phyloP scores from a whole-genome alignment of 1,140 invertebrate genomes.

The Drosophila kurseongensis region DNA sequence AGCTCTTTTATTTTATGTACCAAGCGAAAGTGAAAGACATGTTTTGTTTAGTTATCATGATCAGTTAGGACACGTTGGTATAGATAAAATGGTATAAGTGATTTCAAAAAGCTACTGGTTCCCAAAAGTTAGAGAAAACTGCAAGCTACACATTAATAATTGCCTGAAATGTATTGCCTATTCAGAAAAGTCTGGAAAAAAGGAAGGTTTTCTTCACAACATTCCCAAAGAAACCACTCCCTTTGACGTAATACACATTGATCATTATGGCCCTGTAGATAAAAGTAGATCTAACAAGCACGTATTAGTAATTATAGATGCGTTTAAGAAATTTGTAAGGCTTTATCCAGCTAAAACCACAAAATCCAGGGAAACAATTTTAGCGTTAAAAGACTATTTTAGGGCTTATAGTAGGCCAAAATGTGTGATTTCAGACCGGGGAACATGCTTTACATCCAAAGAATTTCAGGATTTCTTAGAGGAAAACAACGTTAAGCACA shows the following conservation, averaged over 20 bases:
- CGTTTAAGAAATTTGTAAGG: not conserved
- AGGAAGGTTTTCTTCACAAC: not conserved
- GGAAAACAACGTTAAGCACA: too few species aligned
- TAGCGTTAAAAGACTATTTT: conserved; percentile 2
- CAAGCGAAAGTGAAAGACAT: conserved; percentile 1
- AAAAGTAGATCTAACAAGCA: conserved; percentile 5
- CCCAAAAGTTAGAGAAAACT: not conserved
- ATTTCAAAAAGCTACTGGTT: conserved; percentile 2
- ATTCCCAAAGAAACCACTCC: not conserved
- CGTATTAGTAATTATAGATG: conserved; percentile 4
- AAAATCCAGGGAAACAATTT: not conserved
- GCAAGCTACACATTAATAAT: not conserved
- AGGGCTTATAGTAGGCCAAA: too few species aligned
- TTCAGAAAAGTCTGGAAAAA: conserved; percentile 1
- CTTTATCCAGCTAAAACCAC: not conserved
- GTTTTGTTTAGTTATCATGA: conserved; percentile 11
- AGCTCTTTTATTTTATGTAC: conserved; percentile 2
- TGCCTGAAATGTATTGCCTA: not conserved
- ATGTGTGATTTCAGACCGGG: too few species aligned
- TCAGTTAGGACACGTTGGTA: not conserved
- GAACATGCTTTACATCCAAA: too few species aligned
- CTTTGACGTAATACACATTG: not conserved
- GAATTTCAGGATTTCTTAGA: too few species aligned
- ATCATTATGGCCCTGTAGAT: conserved; percentile 6
- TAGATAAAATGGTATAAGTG: not conserved